These are phyloP conservation scores for Choristoneura fumiferana DNA, from an alignment of 1,140 invertebrate species.

Conservation along the genomic window DNA sequence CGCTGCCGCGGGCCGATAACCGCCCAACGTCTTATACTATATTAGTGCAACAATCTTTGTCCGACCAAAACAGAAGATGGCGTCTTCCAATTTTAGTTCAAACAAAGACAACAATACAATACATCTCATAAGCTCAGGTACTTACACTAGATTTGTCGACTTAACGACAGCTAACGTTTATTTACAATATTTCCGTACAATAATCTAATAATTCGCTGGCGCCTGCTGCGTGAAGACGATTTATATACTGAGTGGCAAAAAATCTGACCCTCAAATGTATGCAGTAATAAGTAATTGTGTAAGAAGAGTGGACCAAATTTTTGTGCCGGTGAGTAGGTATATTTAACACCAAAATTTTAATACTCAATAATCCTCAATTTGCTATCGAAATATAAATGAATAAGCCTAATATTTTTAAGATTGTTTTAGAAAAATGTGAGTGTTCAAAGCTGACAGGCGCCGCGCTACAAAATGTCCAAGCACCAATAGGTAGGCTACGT, in stretches of 20 bases:
- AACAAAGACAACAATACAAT: constrained; percentile 1
- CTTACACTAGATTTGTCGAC: constrained; percentile 36
- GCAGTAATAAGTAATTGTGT: too few relatives aligned
- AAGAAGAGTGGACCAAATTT: too few relatives aligned
- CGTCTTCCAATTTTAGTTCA: too few relatives aligned
- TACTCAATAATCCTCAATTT: too few relatives aligned
- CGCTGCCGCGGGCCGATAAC: constrained; percentile 8
- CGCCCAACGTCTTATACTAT: background rate
- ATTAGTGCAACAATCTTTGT: background rate
- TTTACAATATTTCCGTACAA: too few relatives aligned
- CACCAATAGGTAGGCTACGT: background rate
- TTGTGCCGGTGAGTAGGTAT: too few relatives aligned
- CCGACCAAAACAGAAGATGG: too few relatives aligned
- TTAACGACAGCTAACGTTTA: constrained; percentile 15
- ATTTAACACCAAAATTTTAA: too few relatives aligned
- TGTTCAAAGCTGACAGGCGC: background rate
- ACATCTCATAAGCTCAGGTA: constrained; percentile 41
- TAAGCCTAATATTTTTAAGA: too few relatives aligned
- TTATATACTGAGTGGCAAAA: too few relatives aligned
- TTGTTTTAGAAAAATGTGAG: constrained; percentile 24
- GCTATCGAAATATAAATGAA: too few relatives aligned
- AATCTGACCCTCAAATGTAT: too few relatives aligned
- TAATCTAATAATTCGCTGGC: background rate
- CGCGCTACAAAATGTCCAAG: constrained; percentile 14
- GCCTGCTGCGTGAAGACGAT: background rate